Percentiles rank a stretch among this genome's conserved stretches.
Evolutionary conservation across 2,113 vertebrate species (phyloP).

Genomic region (Amphiprion ocellaris): DNA sequence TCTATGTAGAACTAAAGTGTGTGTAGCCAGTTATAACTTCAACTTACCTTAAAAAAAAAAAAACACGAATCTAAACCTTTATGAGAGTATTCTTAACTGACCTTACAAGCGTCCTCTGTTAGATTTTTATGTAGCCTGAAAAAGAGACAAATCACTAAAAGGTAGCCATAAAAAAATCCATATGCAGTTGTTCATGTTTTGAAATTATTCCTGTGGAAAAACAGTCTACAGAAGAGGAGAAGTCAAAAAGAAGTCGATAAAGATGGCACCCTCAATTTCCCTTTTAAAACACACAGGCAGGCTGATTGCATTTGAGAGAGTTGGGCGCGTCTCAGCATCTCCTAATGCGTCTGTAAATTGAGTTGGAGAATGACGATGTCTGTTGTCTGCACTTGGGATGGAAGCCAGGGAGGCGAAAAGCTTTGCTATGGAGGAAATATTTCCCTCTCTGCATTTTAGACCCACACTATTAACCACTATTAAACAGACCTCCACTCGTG

Average conservation of each 20-base stretch:
- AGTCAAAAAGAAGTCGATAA: conserved; percentile 65
- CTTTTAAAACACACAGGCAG: conserved; percentile 75
- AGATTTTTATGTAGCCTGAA: conserved; percentile 27
- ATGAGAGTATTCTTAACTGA: not conserved
- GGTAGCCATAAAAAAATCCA: conserved; percentile 10
- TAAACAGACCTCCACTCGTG: conserved; percentile 61
- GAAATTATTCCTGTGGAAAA: conserved; percentile 15
- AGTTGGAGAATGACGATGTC: conserved; percentile 81
- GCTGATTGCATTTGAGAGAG: conserved; percentile 80
- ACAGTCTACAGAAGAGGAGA: conserved; percentile 21
- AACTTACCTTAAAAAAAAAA: conserved; percentile 38
- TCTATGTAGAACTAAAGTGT: not conserved
- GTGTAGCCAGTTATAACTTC: not conserved
- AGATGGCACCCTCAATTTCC: conserved; percentile 71
- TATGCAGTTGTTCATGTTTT: conserved; percentile 13
- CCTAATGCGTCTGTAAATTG: conserved; percentile 82
- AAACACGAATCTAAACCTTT: conserved; percentile 30
- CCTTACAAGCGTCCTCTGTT: conserved; percentile 7
- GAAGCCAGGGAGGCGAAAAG: conserved; percentile 68
- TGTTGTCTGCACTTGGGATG: conserved; percentile 75
- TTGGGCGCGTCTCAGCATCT: conserved; percentile 76
- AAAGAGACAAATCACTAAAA: conserved; percentile 31
- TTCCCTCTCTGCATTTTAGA: conserved; percentile 42
- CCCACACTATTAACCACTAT: conserved; percentile 56
- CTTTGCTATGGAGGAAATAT: conserved; percentile 54